phyloP scores from a whole-genome alignment of 2,113 vertebrate species.

The Mellivora capensis region DNA sequence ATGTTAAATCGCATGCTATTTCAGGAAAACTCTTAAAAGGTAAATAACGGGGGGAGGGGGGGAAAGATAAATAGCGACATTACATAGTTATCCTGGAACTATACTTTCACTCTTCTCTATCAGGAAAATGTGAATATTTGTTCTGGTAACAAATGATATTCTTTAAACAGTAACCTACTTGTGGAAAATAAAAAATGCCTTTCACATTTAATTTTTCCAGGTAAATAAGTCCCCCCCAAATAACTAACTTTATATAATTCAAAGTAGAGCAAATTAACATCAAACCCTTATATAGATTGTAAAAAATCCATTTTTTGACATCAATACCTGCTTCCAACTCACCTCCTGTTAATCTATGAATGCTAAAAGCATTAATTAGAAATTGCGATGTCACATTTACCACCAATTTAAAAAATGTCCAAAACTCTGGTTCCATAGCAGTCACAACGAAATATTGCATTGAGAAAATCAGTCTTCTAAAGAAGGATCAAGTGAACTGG shows the following conservation, averaged over 20 bases:
- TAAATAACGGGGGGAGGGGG: neutral
- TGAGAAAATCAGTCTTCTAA: neutral
- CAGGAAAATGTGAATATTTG: neutral
- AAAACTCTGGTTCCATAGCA: neutral
- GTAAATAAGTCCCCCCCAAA: neutral
- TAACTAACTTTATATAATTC: conserved; percentile 14
- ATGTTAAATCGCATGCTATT: neutral
- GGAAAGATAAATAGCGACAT: neutral
- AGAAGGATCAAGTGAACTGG: neutral
- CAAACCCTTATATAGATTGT: neutral
- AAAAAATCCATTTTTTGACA: neutral
- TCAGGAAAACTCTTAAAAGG: conserved; percentile 16
- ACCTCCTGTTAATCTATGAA: neutral
- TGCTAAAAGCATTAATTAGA: conserved; percentile 1
- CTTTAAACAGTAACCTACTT: conserved; percentile 40
- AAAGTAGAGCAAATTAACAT: neutral
- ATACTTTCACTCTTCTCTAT: neutral
- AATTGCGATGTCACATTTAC: neutral
- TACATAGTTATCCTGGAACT: neutral
- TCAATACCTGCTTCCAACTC: neutral
- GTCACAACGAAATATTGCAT: neutral
- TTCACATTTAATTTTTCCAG: neutral
- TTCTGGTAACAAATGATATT: neutral
- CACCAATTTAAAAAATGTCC: neutral
- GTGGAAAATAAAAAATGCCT: neutral